Base-by-base conservation (phyloP, 2,113 vertebrate genomes). In the Ictalurus punctatus region DNA sequence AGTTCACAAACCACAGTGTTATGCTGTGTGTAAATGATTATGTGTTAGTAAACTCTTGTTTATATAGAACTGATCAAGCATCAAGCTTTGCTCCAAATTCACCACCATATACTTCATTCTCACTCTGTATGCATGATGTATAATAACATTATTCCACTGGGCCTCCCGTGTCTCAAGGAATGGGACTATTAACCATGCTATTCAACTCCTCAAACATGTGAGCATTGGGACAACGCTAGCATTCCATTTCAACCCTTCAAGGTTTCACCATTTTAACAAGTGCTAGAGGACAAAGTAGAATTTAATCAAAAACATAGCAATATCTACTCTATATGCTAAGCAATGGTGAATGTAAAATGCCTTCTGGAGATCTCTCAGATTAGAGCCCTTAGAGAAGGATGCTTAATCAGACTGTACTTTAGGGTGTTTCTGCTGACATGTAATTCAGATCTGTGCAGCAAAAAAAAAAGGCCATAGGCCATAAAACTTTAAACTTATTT, bases 401-500 rank as follows among this genome's bases (percentile, higher is more conserved):
- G 73, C 76, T 85, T 88, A 87, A 87, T 88, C 87, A 88, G 87
- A 84, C 27, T 82, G 27, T 82, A 86, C 63, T 88, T 85, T 88
- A 79, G 67, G 84, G 73, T 90, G 67, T 69, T 59, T 86, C 78
- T 85, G 81, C 85, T 88, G 65, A 88, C 87, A 86, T 89, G 86
- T 93, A 94, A 93, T 93, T 91, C 89, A 89, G 88, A 93, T 90
- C 94, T 91, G 87, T 86, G 91, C 90, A 93, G 85, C 71, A 87
- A 63, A 90, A 92, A 84, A 84, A 93, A 88, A 91, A 88, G 91
- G 93, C 90, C 87, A 93, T 92, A 93, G 87, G 88, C 93, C 92
- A 89, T 89, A 67, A 87, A 92, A 92, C 92, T 92, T 93, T 90
- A 92, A 94, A 94, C 92, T 92, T 90, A 89, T 93, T 92, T 95